Evolutionary conservation across 2,797 vertebrate species (phyloP).

Genomic region (Tangara arthus): DNA sequence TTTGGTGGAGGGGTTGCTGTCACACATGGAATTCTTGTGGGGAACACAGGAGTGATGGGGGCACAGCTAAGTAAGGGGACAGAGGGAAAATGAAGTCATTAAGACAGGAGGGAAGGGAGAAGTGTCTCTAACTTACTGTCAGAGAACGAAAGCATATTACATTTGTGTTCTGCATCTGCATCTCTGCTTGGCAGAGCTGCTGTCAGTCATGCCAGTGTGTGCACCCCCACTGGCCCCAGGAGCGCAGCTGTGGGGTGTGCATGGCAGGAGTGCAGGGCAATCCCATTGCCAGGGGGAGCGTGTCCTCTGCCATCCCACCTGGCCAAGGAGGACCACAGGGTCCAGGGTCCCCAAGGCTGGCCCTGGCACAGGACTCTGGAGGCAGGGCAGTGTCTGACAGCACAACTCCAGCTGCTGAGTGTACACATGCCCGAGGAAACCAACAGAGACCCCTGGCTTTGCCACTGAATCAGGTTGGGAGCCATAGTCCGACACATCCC

Average conservation of each 20-base stretch:
- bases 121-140: background rate
- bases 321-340: background rate
- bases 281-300: accelerated
- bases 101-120: background rate
- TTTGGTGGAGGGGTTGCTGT: background rate
- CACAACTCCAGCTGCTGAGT: accelerated
- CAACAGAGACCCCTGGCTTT: background rate
- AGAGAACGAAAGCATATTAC: background rate
- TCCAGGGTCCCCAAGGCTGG: background rate
- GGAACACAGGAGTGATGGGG: background rate
- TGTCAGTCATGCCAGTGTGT: background rate
- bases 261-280: background rate
- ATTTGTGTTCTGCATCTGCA: background rate
- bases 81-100: background rate
- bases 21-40: accelerated
- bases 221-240: background rate
- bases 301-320: background rate
- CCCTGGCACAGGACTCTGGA: background rate
- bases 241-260: background rate
- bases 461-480: background rate
- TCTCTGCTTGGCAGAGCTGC: background rate
- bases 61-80: background rate
- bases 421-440: accelerated
- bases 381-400: background rate
- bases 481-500: accelerated